Conservation (phyloP, 2,797 vertebrate genomes). For the Lepilemur septentrionalis region DNA sequence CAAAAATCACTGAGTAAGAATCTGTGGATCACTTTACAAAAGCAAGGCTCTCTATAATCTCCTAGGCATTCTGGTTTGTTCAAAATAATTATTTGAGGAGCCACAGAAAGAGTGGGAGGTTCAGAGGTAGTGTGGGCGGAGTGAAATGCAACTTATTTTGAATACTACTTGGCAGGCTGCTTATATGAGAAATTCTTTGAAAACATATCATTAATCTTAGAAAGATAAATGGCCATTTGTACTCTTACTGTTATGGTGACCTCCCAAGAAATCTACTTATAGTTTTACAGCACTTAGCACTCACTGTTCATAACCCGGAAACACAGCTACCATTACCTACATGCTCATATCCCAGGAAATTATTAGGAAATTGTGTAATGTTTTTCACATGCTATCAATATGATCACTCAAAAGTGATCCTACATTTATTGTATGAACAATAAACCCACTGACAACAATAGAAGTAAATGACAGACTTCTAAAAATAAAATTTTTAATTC, state of each 20-base stretch:
- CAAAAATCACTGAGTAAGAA: slow-evolving; percentile 8
- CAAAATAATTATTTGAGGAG: background rate
- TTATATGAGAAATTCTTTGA: background rate
- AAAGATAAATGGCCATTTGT: background rate
- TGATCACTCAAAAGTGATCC: background rate
- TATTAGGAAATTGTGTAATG: background rate
- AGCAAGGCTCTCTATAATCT: background rate
- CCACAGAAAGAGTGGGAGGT: background rate
- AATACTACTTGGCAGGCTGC: background rate
- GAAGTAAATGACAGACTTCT: background rate
- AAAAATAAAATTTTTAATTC: background rate
- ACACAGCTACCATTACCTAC: background rate
- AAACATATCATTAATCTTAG: background rate
- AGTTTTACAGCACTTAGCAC: background rate
- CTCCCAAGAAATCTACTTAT: background rate
- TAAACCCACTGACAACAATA: background rate
- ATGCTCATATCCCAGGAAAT: background rate
- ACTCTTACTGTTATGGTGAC: background rate
- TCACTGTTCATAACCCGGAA: background rate
- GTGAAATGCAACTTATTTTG: background rate
- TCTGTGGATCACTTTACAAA: background rate
- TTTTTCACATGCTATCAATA: background rate
- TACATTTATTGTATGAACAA: background rate
- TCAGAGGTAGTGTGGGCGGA: no score
- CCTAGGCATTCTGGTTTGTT: background rate